phyloP scores from a whole-genome alignment of 2,113 vertebrate genomes.

The Marcusenius ussheri region DNA sequence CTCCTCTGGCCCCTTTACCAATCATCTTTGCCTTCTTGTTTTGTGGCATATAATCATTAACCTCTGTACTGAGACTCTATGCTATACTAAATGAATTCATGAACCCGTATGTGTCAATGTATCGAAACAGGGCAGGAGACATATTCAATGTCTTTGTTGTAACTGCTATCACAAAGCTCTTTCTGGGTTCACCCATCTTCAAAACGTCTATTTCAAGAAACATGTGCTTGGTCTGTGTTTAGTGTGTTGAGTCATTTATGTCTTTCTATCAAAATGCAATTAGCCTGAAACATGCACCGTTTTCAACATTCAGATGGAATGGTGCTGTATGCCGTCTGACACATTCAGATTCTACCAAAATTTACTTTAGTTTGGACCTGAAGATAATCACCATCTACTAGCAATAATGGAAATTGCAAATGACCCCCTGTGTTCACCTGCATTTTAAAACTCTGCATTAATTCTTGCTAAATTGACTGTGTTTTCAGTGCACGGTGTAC shows the following conservation, averaged over 20 bases:
- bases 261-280: background rate
- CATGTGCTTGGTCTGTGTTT: background rate
- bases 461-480: background rate
- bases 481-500: background rate
- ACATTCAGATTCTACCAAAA: background rate
- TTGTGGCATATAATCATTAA: background rate
- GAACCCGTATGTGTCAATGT: background rate
- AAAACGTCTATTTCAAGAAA: background rate
- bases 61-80: background rate
- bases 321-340: background rate
- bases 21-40: background rate
- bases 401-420: background rate
- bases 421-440: background rate
- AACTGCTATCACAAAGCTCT: background rate
- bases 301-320: background rate
- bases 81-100: background rate
- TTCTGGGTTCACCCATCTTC: background rate
- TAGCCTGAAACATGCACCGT: background rate
- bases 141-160: background rate
- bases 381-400: background rate
- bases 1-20: background rate
- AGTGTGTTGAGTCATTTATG: background rate
- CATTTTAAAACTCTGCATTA: background rate
- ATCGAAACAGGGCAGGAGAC: background rate
- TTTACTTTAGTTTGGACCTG: background rate